phyloP scores from a whole-genome alignment of 2,888 invertebrate genomes.

The Eilema sororculum region DNA sequence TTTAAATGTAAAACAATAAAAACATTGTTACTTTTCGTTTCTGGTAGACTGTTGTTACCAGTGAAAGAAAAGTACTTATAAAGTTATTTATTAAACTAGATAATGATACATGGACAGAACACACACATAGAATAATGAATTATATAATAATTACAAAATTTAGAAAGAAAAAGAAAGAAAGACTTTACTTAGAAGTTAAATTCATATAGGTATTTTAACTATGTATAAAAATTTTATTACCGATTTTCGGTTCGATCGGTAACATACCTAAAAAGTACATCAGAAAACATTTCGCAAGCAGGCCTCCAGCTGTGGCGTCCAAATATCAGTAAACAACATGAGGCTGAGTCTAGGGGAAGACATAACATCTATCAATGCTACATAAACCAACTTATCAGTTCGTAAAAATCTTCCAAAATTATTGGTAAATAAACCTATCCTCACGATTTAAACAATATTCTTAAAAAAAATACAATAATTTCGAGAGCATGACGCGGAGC shows the following conservation, averaged over 20 bases:
- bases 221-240: not conserved
- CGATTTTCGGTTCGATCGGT: not conserved
- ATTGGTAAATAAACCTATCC: constrained; percentile 9
- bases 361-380: not conserved
- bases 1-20: not conserved
- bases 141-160: not conserved
- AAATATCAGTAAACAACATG: not conserved
- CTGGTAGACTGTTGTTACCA: not conserved
- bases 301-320: not conserved
- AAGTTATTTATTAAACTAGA: not conserved
- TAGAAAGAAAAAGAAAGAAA: not conserved
- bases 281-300: not conserved
- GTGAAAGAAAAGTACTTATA: not conserved
- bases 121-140: not conserved
- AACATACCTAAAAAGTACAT: not conserved
- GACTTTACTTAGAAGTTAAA: not conserved
- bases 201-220: not conserved
- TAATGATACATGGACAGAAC: not conserved
- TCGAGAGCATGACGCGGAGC: not conserved
- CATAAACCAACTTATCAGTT: constrained; percentile 5
- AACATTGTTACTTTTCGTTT: not conserved
- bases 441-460: constrained; percentile 10
- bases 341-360: too few species aligned
- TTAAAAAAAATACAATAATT: constrained; percentile 16
- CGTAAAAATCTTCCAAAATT: not conserved